phyloP scores from a whole-genome alignment of 2,888 invertebrate genomes.

The Oscheius sp. region DNA sequence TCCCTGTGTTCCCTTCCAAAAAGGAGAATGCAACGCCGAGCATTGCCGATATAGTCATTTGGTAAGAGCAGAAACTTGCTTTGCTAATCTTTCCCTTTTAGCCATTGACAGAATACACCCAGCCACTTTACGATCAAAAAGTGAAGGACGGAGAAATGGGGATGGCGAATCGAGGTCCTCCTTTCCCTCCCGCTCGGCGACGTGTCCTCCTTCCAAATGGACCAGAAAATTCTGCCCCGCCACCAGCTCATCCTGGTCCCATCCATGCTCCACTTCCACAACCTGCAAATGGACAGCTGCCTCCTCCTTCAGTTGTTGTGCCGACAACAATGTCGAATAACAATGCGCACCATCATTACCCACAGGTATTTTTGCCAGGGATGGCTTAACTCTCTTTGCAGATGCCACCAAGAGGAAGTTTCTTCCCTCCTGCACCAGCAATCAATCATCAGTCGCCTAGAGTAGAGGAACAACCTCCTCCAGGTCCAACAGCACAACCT shows the following conservation, averaged over 20 bases:
- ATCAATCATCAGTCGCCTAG: slow-evolving; percentile 7
- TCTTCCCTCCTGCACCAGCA: slow-evolving; percentile 1
- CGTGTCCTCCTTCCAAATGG: slow-evolving; percentile 61
- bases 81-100: slow-evolving; percentile 19
- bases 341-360: slow-evolving; percentile 1
- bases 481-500: neutral
- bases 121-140: slow-evolving; percentile 63
- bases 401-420: slow-evolving; percentile 23
- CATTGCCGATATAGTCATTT: slow-evolving; percentile 67
- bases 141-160: slow-evolving; percentile 40
- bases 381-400: neutral
- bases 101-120: slow-evolving; percentile 66
- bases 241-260: slow-evolving; percentile 7
- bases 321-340: slow-evolving; percentile 39
- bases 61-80: slow-evolving; percentile 3
- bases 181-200: slow-evolving; percentile 33
- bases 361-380: neutral
- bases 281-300: slow-evolving; percentile 41
- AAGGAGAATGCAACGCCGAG: slow-evolving; percentile 62
- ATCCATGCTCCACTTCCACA: slow-evolving; percentile 49
- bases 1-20: slow-evolving; percentile 67
- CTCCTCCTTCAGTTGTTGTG: slow-evolving; percentile 49
- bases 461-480: neutral
- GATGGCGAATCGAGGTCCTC: slow-evolving; percentile 16
- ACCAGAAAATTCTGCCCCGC: slow-evolving; percentile 13